Conservation (phyloP, 2,113 vertebrate species). For the Gadus chalcogrammus region DNA sequence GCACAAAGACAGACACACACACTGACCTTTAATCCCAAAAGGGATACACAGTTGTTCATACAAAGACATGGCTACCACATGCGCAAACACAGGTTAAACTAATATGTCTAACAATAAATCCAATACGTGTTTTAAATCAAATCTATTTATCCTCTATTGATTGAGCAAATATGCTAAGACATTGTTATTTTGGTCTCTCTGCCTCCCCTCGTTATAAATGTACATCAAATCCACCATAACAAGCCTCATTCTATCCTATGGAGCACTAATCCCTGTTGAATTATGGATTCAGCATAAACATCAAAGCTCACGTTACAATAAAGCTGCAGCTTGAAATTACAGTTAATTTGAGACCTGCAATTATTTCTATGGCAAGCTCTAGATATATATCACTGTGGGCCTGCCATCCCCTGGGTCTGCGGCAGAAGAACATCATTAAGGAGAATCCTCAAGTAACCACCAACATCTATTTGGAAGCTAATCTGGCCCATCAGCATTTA, state of each 20-base stretch:
- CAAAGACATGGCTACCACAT: not conserved
- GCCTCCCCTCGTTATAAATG: constrained; percentile 14
- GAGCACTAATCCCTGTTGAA: constrained; percentile 31
- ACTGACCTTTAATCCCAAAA: not conserved
- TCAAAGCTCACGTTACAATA: constrained; percentile 35
- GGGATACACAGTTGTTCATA: not conserved
- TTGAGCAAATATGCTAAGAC: constrained; percentile 18
- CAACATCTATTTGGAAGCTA: not conserved
- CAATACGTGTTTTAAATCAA: constrained; percentile 1
- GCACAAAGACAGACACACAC: not conserved
- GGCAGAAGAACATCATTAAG: not conserved
- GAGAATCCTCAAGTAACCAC: not conserved
- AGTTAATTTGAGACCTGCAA: constrained; percentile 31
- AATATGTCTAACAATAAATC: constrained; percentile 4
- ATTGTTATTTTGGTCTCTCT: not conserved
- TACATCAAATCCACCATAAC: constrained; percentile 27
- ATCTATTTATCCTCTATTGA: not conserved
- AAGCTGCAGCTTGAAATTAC: constrained; percentile 27
- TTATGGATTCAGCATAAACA: constrained; percentile 30
- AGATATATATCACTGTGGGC: constrained; percentile 11
- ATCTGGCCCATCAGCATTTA: not conserved
- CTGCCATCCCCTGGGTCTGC: not conserved
- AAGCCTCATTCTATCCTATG: constrained; percentile 19
- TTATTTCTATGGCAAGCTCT: constrained; percentile 20
- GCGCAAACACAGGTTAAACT: not conserved